phyloP scores from a whole-genome alignment of 2,888 invertebrate species.

The Archips crataeganus region DNA sequence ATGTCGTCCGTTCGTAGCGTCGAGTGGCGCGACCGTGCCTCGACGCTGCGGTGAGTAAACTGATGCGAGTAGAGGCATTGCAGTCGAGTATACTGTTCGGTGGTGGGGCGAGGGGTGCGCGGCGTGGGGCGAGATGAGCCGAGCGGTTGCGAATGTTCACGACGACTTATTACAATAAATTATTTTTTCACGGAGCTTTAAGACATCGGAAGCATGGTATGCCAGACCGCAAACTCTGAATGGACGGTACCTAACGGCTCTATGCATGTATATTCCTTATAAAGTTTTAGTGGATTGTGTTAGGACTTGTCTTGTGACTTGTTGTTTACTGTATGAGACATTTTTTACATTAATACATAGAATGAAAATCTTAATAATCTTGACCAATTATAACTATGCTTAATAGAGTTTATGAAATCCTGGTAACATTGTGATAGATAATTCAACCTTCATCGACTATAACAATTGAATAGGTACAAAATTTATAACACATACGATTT shows the following conservation, averaged over 20 bases:
- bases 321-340: neutral
- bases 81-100: slow-evolving; percentile 77
- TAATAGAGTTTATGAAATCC: too few species aligned
- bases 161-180: slow-evolving; percentile 85
- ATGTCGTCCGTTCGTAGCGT: slow-evolving; percentile 74
- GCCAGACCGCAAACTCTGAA: slow-evolving; percentile 72
- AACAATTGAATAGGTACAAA: too few species aligned
- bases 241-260: slow-evolving; percentile 68
- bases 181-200: slow-evolving; percentile 81
- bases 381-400: too few species aligned
- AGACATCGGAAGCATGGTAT: slow-evolving; percentile 73
- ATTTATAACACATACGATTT: too few species aligned
- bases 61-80: slow-evolving; percentile 76
- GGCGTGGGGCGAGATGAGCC: slow-evolving; percentile 76
- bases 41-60: slow-evolving; percentile 81
- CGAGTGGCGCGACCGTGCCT: slow-evolving; percentile 80
- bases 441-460: too few species aligned
- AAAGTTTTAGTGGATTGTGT: neutral
- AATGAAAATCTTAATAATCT: too few species aligned
- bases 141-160: slow-evolving; percentile 83
- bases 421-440: too few species aligned
- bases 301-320: neutral
- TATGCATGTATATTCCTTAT: slow-evolving; percentile 22
- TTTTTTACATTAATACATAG: neutral
- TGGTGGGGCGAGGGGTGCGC: slow-evolving; percentile 60